Evolutionary conservation across 2,888 invertebrate species (phyloP), one percentile per base, ranked within the genome.

Genomic region (Drosophila atripex): DNA sequence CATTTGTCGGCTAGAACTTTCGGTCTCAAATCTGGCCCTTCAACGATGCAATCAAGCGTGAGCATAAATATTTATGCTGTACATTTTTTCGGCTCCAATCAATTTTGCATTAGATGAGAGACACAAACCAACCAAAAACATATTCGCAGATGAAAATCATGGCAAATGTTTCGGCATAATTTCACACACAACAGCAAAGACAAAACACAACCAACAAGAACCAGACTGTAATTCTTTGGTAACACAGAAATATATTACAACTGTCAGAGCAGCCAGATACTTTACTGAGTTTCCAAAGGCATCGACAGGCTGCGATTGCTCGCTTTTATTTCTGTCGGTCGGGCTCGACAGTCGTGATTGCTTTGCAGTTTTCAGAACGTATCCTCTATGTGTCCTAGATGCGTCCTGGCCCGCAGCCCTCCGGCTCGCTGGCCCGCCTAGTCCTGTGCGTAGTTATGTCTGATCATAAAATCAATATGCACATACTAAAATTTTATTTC

Each of bases 391-490:
- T 35, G 32, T 51, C 55, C 71, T 47, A 41, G 57, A 9, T 9
- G 14, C 16, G 8, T 14, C n/a, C 41, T 18, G 9, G 18, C 23
- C 47, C 54, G 66, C 21, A 23, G 21, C 21, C 21, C 21, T 3
- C 21, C 21, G 21, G 21, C 4, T 4, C 21, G 18, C 2, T 2
- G 18, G 18, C 21, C 4, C 21, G 21, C 21, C 21, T 49, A 32
- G 57, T 51, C 54, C 86, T 82, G 61, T 82, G 86, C 80, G 83
- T 82, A 82, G 82, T 85, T 86, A 77, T 78, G 87, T 79, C 76
- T 80, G 86, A 84, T 82, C 84, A 87, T 87, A 87, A 87, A 87
- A 87, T 87, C 86, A 88, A 87, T 88, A 87, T 88, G 87, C 86
- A 88, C 84, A 87, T 83, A 85, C 83, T 88, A 85, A 86, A 88